Conservation (phyloP, 2,888 invertebrate genomes). For the Thymelicus sylvestris region DNA sequence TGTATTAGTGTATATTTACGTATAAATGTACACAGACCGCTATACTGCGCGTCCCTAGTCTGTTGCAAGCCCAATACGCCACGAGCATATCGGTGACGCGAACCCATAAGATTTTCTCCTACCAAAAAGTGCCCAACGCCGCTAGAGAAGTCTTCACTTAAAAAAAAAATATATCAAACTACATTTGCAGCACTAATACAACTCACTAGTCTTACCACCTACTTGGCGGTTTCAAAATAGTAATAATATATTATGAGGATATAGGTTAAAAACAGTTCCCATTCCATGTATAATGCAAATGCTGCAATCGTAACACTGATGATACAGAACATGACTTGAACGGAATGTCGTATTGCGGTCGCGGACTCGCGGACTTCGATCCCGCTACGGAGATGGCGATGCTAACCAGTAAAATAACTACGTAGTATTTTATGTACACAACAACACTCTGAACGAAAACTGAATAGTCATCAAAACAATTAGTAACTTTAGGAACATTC, state of each 20-base stretch:
- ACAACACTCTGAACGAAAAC: background rate
- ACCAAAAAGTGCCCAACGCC: no score
- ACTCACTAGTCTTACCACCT: no score
- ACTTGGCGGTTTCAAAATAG: background rate
- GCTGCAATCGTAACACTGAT: slow-evolving; percentile 5
- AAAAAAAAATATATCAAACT: no score
- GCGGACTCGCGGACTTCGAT: slow-evolving; percentile 44
- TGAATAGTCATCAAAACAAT: slow-evolving; percentile 1
- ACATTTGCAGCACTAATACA: no score
- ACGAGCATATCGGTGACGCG: no score
- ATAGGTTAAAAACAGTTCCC: slow-evolving; percentile 16
- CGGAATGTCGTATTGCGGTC: slow-evolving; percentile 28
- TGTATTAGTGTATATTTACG: no score
- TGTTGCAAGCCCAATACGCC: no score
- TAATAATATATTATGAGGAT: background rate
- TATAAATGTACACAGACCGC: no score
- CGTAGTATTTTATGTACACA: background rate
- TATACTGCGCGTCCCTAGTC: no score
- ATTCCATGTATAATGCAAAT: slow-evolving; percentile 8
- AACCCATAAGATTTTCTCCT: no score
- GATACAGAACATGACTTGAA: background rate
- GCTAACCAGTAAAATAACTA: background rate
- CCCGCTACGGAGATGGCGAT: slow-evolving; percentile 29
- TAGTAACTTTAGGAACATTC: background rate
- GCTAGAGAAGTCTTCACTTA: no score